Base-by-base conservation (phyloP, 2,888 invertebrate genomes). In the Neoitamus cyanurus region DNA sequence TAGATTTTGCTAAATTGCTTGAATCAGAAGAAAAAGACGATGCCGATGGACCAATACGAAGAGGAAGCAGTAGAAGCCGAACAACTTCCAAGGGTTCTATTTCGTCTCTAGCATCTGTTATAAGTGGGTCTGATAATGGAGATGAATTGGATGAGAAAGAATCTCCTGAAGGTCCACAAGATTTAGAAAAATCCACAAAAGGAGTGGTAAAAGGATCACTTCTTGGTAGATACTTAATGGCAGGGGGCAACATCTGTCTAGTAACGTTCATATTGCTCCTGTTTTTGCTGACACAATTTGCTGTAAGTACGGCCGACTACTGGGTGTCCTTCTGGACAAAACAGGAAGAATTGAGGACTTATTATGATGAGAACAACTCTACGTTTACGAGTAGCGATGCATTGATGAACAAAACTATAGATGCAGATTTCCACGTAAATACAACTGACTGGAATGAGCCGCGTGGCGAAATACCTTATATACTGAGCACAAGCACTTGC, bases 271-370 rank as follows among this genome's bases (percentile, higher is more conserved):
- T 93, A 1, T 85, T 92, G 0, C 48, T 58, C 2, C 88, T 93
- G 6, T 94, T 93, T 87, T 7, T 94, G 0, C 13, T 93, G 13
- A 92, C 95, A 0, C 94, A 95, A 87, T 88, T 90, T 0, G 89
- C 93, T n/a, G 94, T 93, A 1, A 95, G 94, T 85, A 90, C 92
- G 0, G 93, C 93, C 0, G 96, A 96, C 89, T 95, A 93, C 88
- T 96, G 94, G 93, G 92, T 96, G 83, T 93, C 94, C 86, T 94
- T 92, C 88, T 95, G 95, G 94, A 88, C 88, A n/a, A 85, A 87
- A 5, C 88, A 88, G 84, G 88, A 88, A 86, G 89, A 89, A 86
- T 83, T 88, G 83, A 86, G 88, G 13, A 36, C 58, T 11, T 84
- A 83, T 70, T 86, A 85, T 25, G 70, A 58, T 9, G 36, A 75